phyloP scores from a whole-genome alignment of 2,797 vertebrate genomes.

The Hozukius guyotensis region DNA sequence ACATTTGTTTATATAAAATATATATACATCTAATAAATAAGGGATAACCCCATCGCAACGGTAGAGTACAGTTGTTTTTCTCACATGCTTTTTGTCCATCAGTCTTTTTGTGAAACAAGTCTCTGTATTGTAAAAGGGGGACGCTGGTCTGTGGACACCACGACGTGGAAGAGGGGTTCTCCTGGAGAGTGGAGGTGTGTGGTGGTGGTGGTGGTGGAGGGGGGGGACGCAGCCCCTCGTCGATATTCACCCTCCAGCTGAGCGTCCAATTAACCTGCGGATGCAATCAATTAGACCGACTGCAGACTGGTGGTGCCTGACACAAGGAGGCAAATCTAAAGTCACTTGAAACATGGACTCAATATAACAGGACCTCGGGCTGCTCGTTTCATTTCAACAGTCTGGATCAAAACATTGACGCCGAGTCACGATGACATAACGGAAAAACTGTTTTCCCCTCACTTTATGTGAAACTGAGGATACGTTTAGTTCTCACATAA shows the following conservation, averaged over 20 bases:
- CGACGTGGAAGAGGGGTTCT: constrained; percentile 43
- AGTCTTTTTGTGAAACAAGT: constrained; percentile 70
- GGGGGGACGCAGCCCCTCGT: constrained; percentile 21
- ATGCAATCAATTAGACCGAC: constrained; percentile 56
- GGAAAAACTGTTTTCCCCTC: background rate
- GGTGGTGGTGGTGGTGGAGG: background rate
- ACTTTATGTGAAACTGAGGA: background rate
- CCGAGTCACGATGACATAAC: background rate
- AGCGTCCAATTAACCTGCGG: constrained; percentile 74
- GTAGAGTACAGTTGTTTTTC: constrained; percentile 83
- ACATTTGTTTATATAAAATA: constrained; percentile 76
- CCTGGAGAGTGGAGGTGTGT: constrained; percentile 44
- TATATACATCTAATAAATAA: constrained; percentile 88
- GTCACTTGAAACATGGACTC: background rate
- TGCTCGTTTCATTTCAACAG: background rate
- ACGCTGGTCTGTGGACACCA: constrained; percentile 40
- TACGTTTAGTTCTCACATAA: background rate
- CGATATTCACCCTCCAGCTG: constrained; percentile 41
- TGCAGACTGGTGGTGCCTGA: constrained; percentile 23
- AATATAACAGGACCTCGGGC: background rate
- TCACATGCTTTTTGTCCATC: constrained; percentile 74
- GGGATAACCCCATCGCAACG: constrained; percentile 58
- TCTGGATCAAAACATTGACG: background rate
- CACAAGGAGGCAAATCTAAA: constrained; percentile 1
- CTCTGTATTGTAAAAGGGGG: constrained; percentile 53